Evolutionary conservation across 2,888 invertebrate genomes (phyloP), one percentile per base, ranked within the genome.

Genomic region (Pammene aurita): DNA sequence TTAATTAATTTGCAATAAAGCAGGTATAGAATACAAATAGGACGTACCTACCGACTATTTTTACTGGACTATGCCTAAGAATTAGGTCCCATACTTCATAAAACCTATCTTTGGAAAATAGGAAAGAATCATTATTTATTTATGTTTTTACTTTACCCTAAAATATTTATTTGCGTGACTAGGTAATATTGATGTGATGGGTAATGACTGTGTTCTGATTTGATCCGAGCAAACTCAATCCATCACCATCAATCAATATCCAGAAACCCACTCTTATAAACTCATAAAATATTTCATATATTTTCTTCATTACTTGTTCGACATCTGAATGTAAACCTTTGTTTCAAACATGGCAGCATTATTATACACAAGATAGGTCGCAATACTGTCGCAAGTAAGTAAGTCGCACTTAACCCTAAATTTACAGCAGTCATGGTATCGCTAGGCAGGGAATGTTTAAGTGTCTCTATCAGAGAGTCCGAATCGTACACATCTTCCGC

Each of bases 351-450:
- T 7, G 80, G 80, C 61, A 84, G 78, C 65, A 78, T 78, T 72
- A 75, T 77, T 77, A 79, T 83, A 79, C 78, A 86, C 69, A 85
- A 54, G 10, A 86, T 11, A 18, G 86, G 86, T 6, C 84, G 77
- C 44, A 84, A 64, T 50, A 81, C 68, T 52, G 78, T 74, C n/a
- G 83, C 81, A 42, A 71, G 35, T 64, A 91, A 78, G 75, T 82
- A 88, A 61, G 78, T 72, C 71, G 83, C 78, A 73, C 85, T 86
- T 54, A 86, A 80, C 50, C 80, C 77, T 72, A 92, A 78, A 71
- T 81, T 83, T 64, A 87, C 70, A 61, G 77, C 73, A 67, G 82
- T 73, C 61, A 80, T 75, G 58, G 74, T 76, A 73, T 81, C 73
- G 66, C 79, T 77, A 48, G 79, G 78, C 64, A 78, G 75, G 67